A percentile compares a stretch with the other conserved stretches of the same genome.
Conservation (phyloP, 2,888 invertebrate genomes). For the Lasioglossum marginatum region DNA sequence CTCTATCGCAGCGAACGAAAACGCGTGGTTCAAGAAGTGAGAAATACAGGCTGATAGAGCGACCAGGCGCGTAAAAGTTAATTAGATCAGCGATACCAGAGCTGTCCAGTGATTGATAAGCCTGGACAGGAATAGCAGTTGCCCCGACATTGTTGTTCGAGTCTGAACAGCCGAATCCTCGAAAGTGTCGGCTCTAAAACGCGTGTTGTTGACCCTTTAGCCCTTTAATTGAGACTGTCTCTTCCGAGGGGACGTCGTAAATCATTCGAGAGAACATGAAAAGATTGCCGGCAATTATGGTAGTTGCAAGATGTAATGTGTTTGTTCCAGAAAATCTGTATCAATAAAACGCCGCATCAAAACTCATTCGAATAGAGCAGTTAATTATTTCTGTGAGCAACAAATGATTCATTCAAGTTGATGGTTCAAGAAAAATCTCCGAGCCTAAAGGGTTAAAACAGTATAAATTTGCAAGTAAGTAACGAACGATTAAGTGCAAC, state of each 20-base stretch:
- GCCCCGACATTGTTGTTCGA: neutral
- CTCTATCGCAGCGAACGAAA: neutral
- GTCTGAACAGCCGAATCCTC: neutral
- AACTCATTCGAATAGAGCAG: neutral
- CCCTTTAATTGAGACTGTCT: neutral
- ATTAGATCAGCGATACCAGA: conserved; percentile 6
- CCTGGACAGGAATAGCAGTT: neutral
- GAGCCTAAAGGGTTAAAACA: neutral
- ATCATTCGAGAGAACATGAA: neutral
- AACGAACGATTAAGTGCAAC: neutral
- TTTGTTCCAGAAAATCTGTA: neutral
- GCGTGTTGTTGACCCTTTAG: neutral
- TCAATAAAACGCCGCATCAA: neutral
- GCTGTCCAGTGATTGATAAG: conserved; percentile 6
- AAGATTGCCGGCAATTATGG: neutral
- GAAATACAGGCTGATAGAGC: neutral
- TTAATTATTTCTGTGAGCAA: neutral
- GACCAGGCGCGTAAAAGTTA: neutral
- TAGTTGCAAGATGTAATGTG: neutral
- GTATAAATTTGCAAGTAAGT: neutral
- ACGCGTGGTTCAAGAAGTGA: neutral
- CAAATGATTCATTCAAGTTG: neutral
- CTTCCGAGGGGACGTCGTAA: neutral
- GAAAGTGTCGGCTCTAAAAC: neutral
- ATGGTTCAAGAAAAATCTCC: neutral